phyloP scores from a whole-genome alignment of 2,797 vertebrate species.

The Hypotaenidia okinawae region DNA sequence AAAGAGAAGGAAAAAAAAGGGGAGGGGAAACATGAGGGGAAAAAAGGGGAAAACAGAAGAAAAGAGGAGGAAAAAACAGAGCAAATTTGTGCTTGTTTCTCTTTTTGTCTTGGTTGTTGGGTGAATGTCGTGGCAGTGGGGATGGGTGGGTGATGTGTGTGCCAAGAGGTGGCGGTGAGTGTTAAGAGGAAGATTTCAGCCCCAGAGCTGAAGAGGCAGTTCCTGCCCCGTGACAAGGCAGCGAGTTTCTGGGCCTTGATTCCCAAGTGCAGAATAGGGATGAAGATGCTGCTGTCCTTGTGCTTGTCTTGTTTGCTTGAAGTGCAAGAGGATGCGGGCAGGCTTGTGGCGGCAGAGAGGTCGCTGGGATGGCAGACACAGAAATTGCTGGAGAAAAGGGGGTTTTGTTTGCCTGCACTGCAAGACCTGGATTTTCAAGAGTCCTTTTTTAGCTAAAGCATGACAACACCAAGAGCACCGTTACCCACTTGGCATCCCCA shows the following conservation, averaged over 20 bases:
- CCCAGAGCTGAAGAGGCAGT: not conserved
- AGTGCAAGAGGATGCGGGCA: not conserved
- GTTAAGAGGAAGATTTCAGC: not conserved
- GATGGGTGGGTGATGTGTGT: not conserved
- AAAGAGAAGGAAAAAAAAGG: not conserved
- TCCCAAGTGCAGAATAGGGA: not conserved
- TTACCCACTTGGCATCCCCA: not conserved
- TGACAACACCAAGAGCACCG: not conserved
- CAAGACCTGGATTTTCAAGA: not conserved
- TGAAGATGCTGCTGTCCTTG: not conserved
- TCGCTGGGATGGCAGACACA: not conserved
- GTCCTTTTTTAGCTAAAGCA: not conserved
- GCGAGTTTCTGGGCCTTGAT: not conserved
- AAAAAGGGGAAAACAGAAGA: not conserved
- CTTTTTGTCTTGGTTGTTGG: not conserved
- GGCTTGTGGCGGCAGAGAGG: not conserved
- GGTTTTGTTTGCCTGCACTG: not conserved
- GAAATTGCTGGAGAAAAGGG: not conserved
- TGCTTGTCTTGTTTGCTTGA: not conserved
- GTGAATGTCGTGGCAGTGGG: not conserved
- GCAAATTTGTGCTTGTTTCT: not conserved
- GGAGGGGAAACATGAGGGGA: too few species aligned
- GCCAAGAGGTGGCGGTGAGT: not conserved
- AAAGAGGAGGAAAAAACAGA: not conserved
- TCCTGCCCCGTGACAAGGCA: rapidly evolving